These are phyloP conservation scores for Lutjanus erythropterus DNA, from an alignment of 2,113 vertebrate genomes.

Conservation along the genomic window DNA sequence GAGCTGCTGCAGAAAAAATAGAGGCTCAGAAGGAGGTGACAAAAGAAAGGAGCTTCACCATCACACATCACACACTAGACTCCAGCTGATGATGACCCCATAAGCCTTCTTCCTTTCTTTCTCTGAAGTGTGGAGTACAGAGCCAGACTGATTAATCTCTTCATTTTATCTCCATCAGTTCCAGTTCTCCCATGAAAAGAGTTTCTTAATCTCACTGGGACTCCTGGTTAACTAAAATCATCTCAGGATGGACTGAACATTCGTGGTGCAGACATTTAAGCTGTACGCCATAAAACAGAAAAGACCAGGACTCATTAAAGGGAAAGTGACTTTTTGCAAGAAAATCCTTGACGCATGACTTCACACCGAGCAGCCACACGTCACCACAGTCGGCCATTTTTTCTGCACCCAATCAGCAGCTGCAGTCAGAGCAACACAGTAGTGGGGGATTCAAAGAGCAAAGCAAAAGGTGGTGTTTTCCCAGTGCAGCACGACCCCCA, in stretches of 20 bases:
- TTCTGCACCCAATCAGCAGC: slow-evolving; percentile 12
- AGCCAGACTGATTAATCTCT: background rate
- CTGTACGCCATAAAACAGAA: background rate
- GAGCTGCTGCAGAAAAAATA: background rate
- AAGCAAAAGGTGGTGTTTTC: background rate
- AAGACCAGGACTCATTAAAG: background rate
- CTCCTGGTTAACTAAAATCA: too few relatives aligned
- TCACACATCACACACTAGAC: background rate
- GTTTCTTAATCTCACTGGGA: too few relatives aligned
- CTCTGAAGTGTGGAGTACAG: background rate
- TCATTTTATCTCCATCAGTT: too few relatives aligned
- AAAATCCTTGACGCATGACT: slow-evolving; percentile 15
- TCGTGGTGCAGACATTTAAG: background rate
- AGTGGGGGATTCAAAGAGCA: background rate
- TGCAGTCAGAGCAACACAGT: background rate
- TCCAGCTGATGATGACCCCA: background rate
- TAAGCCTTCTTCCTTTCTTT: background rate
- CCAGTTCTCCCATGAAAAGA: too few relatives aligned
- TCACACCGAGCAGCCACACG: slow-evolving; percentile 9
- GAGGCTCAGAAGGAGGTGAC: background rate
- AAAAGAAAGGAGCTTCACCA: background rate
- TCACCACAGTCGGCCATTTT: slow-evolving; percentile 14
- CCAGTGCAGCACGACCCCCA: slow-evolving; percentile 52
- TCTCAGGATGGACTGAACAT: too few relatives aligned
- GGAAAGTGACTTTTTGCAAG: slow-evolving; percentile 3